phyloP scores from a whole-genome alignment of 2,797 vertebrate species.

The Typhlichthys eigenmanni region DNA sequence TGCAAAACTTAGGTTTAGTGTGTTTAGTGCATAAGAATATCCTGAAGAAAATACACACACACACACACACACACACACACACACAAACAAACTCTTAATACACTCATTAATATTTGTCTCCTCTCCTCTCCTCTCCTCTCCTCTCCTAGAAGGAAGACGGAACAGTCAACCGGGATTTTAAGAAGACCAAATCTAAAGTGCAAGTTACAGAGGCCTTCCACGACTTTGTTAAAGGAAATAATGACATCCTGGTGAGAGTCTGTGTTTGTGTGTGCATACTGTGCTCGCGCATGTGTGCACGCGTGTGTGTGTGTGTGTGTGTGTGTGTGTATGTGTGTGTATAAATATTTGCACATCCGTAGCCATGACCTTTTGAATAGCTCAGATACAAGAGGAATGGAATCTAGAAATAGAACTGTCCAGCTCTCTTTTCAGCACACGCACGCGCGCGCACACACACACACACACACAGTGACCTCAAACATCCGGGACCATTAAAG shows the following conservation, averaged over 20 bases:
- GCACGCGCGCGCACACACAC: constrained; percentile 8
- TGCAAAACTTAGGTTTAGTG: not conserved
- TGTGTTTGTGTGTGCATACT: constrained; percentile 7
- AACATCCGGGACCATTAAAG: constrained; percentile 23
- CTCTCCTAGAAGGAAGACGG: constrained; percentile 90
- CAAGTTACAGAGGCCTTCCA: constrained; percentile 88
- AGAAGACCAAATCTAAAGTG: constrained; percentile 93
- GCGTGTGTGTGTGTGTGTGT: constrained; percentile 5
- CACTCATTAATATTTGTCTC: too few species aligned
- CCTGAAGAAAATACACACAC: too few species aligned
- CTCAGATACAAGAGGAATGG: constrained; percentile 14
- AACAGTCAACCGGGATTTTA: constrained; percentile 95
- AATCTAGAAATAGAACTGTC: constrained; percentile 10
- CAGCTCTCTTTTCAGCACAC: constrained; percentile 10
- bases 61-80: too few species aligned
- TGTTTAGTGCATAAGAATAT: not conserved
- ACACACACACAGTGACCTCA: constrained; percentile 17
- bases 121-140: not conserved
- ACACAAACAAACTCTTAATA: too few species aligned
- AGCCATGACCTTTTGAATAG: constrained; percentile 3
- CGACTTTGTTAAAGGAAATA: constrained; percentile 91
- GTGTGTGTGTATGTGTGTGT: constrained; percentile 7
- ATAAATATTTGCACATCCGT: not conserved
- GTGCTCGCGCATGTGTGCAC: not conserved
- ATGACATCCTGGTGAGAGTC: constrained; percentile 86